phyloP scores from a whole-genome alignment of 2,113 vertebrate genomes.

The Capricornis sumatraensis region DNA sequence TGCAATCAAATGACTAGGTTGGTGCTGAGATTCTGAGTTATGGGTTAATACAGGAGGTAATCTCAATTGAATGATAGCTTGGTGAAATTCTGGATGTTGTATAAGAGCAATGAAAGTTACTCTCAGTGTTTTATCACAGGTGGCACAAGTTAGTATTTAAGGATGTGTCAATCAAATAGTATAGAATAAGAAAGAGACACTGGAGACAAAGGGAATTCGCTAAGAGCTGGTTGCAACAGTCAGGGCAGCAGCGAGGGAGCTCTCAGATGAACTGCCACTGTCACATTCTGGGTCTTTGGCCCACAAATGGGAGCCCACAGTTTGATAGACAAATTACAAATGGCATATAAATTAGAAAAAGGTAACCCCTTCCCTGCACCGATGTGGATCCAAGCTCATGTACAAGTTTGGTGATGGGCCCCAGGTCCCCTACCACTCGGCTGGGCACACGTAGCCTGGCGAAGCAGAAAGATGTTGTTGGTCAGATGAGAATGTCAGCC shows the following conservation, averaged over 20 bases:
- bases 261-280: rapidly evolving
- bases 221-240: neutral
- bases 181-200: neutral
- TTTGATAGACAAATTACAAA: neutral
- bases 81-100: neutral
- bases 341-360: neutral
- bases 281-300: neutral
- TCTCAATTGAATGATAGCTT: neutral
- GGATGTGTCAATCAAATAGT: neutral
- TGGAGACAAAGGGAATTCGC: too few relatives aligned
- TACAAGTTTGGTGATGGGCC: neutral
- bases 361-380: neutral
- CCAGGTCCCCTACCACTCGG: neutral
- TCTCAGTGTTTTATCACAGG: neutral
- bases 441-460: too few relatives aligned
- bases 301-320: neutral
- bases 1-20: too few relatives aligned
- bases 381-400: neutral
- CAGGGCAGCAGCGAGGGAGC: neutral
- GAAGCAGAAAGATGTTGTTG: neutral
- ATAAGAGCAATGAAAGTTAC: neutral
- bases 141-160: neutral
- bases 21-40: neutral
- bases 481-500: too few relatives aligned
- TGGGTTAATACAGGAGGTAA: neutral